Conservation (phyloP, 2,888 invertebrate genomes). For the Polyploca ridens region DNA sequence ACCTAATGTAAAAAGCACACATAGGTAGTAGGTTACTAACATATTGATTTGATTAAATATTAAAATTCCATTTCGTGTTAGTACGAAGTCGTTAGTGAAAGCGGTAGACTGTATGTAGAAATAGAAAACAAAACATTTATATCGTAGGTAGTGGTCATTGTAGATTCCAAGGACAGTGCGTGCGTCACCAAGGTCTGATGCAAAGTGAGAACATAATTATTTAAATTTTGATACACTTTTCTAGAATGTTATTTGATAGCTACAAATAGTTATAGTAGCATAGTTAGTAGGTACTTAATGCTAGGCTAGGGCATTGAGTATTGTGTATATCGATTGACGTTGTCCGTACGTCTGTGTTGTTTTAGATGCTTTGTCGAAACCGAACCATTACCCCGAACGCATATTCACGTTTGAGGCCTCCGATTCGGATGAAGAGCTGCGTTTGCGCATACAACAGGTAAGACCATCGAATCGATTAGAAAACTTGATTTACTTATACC, state of each 20-base stretch:
- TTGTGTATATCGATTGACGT: slow-evolving; percentile 59
- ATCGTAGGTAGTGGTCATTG: slow-evolving; percentile 49
- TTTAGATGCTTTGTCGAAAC: slow-evolving; percentile 84
- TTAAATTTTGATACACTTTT: background rate
- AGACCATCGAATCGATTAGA: slow-evolving; percentile 41
- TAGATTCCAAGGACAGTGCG: slow-evolving; percentile 52
- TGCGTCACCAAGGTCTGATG: slow-evolving; percentile 50
- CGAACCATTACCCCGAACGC: slow-evolving; percentile 81
- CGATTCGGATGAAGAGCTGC: slow-evolving; percentile 80
- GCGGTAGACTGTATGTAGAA: slow-evolving; percentile 44
- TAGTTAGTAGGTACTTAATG: slow-evolving; percentile 3
- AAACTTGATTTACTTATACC: slow-evolving; percentile 14
- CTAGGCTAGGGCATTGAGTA: slow-evolving; percentile 5
- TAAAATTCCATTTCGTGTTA: slow-evolving; percentile 33
- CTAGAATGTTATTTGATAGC: slow-evolving; percentile 6
- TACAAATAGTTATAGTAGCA: background rate
- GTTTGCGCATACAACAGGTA: slow-evolving; percentile 81
- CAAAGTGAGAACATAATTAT: slow-evolving; percentile 3
- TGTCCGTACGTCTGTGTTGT: slow-evolving; percentile 81
- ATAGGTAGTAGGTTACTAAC: background rate
- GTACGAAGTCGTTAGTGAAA: slow-evolving; percentile 40
- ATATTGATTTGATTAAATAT: slow-evolving; percentile 33
- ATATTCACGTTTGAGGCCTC: slow-evolving; percentile 81
- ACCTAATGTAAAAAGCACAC: background rate
- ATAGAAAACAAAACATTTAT: slow-evolving; percentile 34